phyloP scores from a whole-genome alignment of 2,113 vertebrate species.

The Rhynchopsitta pachyrhyncha region DNA sequence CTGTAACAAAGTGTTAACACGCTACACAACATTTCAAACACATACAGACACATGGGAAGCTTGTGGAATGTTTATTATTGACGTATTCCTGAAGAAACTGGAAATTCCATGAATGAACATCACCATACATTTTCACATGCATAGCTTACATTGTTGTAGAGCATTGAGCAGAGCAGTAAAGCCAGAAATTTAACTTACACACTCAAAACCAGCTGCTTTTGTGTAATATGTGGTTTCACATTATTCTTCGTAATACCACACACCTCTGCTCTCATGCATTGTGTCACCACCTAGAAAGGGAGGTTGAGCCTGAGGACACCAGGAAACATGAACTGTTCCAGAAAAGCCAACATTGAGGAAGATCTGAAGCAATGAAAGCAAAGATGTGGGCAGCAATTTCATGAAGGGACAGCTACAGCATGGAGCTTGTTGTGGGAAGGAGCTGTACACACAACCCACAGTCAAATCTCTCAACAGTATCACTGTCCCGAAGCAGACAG shows the following conservation, averaged over 20 bases:
- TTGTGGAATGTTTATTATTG: accelerated
- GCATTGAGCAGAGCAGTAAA: neutral
- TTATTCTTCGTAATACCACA: neutral
- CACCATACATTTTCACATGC: neutral
- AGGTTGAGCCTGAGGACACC: neutral
- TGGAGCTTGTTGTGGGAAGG: neutral
- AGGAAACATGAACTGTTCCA: neutral
- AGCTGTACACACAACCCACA: accelerated
- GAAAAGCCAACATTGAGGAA: accelerated
- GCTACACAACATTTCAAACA: neutral
- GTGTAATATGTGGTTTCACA: neutral
- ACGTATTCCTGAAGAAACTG: neutral
- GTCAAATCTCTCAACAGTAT: neutral
- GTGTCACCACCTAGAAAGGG: no score
- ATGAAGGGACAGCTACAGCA: neutral
- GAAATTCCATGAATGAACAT: neutral
- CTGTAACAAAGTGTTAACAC: accelerated
- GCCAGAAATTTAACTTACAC: neutral
- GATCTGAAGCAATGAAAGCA: neutral
- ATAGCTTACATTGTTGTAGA: neutral
- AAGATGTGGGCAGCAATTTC: neutral
- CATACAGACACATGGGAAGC: neutral
- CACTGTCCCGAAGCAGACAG: accelerated
- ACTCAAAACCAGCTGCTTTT: neutral
- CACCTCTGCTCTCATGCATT: neutral